Evolutionary conservation across 2,888 invertebrate genomes (phyloP).

Genomic region (Dynastes grantii): DNA sequence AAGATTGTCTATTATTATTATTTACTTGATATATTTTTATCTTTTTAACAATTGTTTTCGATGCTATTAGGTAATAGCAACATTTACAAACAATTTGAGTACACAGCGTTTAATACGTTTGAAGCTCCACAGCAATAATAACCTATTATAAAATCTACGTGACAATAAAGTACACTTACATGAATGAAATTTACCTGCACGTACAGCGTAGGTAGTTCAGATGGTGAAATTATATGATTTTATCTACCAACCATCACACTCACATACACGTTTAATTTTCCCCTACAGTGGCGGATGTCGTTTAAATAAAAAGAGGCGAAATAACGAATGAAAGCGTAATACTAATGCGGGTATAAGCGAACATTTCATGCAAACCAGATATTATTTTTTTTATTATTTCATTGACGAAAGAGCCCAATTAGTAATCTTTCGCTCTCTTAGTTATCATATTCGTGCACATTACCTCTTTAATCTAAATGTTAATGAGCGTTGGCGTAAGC

Average conservation of each 20-base stretch:
- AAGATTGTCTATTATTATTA: too few species aligned
- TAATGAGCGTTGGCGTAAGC: slow-evolving; percentile 13
- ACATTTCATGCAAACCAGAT: slow-evolving; percentile 10
- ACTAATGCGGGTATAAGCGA: not conserved
- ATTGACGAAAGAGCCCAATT: slow-evolving; percentile 28
- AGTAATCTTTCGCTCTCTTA: slow-evolving; percentile 5
- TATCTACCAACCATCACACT: slow-evolving; percentile 34
- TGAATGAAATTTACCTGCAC: slow-evolving; percentile 24
- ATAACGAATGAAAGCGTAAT: not conserved
- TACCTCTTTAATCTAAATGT: slow-evolving; percentile 26
- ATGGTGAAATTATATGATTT: slow-evolving; percentile 21
- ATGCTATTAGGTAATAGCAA: too few species aligned
- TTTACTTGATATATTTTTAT: too few species aligned
- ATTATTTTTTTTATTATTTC: slow-evolving; percentile 24
- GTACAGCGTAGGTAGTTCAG: slow-evolving; percentile 1
- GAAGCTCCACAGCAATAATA: not conserved
- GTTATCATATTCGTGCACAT: slow-evolving; percentile 13
- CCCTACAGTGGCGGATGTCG: slow-evolving; percentile 18
- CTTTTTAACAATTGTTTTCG: too few species aligned
- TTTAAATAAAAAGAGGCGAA: slow-evolving; percentile 21
- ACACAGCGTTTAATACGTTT: not conserved
- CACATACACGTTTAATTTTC: slow-evolving; percentile 37
- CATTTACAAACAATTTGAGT: not conserved
- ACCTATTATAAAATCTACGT: slow-evolving; percentile 21
- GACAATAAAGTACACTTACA: slow-evolving; percentile 3